phyloP scores from a whole-genome alignment of 2,797 vertebrate species.

The Darevskia mixta region DNA sequence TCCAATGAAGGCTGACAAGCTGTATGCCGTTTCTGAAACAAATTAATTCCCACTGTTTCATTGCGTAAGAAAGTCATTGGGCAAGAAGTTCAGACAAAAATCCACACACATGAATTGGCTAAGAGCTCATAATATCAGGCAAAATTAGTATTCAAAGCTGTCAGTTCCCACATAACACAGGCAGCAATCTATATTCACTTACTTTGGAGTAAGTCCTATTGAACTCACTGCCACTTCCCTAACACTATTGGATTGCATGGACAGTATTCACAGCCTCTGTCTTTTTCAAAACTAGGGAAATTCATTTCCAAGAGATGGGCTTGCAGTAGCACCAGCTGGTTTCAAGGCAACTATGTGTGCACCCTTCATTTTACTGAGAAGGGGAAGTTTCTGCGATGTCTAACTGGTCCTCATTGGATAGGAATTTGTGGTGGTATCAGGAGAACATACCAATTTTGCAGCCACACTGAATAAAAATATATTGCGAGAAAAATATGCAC shows the following conservation, averaged over 20 bases:
- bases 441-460: too few relatives aligned
- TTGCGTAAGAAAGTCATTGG: constrained; percentile 4
- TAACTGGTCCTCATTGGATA: too few relatives aligned
- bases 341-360: too few relatives aligned
- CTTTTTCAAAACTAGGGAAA: neutral
- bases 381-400: too few relatives aligned
- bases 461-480: too few relatives aligned
- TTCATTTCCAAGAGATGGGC: neutral
- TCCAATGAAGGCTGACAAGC: constrained; percentile 47
- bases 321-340: neutral
- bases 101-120: neutral
- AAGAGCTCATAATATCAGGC: constrained; percentile 5
- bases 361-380: too few relatives aligned
- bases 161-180: neutral
- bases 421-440: too few relatives aligned
- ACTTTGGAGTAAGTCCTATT: too few relatives aligned
- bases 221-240: too few relatives aligned
- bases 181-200: too few relatives aligned
- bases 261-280: neutral
- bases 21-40: constrained; percentile 47
- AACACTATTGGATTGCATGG: too few relatives aligned
- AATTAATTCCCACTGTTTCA: constrained; percentile 46
- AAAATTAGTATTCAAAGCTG: neutral
- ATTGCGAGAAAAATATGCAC: too few relatives aligned
- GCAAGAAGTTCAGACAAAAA: neutral